A percentile compares a stretch with the other conserved stretches of the same genome.
phyloP scores from a whole-genome alignment of 2,113 vertebrate genomes.

The Kryptolebias marmoratus region DNA sequence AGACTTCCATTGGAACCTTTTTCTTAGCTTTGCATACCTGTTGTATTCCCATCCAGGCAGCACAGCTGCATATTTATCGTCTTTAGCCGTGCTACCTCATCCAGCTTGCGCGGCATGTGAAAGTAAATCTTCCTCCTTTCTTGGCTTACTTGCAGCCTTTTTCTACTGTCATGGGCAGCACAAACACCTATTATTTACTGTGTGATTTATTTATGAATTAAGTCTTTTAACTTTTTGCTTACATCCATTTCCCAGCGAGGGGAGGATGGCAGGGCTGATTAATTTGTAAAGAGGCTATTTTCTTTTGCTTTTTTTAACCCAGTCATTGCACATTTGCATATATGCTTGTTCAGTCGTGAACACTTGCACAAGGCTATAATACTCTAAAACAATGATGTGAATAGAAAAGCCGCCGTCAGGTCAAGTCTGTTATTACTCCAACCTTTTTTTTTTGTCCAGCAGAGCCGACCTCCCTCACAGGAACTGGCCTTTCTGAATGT shows the following conservation, averaged over 20 bases:
- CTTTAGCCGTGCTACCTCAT: conserved; percentile 35
- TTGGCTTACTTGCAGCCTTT: conserved; percentile 39
- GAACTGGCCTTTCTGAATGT: conserved; percentile 26
- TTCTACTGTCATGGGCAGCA: conserved; percentile 58
- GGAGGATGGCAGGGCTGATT: conserved; percentile 66
- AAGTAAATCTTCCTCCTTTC: conserved; percentile 60
- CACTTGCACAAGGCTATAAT: conserved; percentile 10
- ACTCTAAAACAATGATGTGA: conserved; percentile 21
- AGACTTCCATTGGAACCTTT: conserved; percentile 1
- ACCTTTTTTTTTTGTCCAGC: conserved; percentile 14
- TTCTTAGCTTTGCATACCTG: conserved; percentile 42
- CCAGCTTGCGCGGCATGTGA: conserved; percentile 22
- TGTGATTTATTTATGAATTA: conserved; percentile 82
- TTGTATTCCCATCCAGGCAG: conserved; percentile 48
- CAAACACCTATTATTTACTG: conserved; percentile 78
- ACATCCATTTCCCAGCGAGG: conserved; percentile 71
- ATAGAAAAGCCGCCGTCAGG: conserved; percentile 27
- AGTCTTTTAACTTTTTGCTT: conserved; percentile 78
- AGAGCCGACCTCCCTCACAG: conserved; percentile 2
- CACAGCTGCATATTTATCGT: conserved; percentile 72
- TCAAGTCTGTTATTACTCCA: conserved; percentile 34
- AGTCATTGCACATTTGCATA: conserved; percentile 24
- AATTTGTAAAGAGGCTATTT: conserved; percentile 56
- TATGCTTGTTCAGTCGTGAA: conserved; percentile 4
- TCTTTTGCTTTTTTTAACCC: too few relatives aligned